Conservation (phyloP, 2,797 vertebrate species). For the Telmatherina bonti region DNA sequence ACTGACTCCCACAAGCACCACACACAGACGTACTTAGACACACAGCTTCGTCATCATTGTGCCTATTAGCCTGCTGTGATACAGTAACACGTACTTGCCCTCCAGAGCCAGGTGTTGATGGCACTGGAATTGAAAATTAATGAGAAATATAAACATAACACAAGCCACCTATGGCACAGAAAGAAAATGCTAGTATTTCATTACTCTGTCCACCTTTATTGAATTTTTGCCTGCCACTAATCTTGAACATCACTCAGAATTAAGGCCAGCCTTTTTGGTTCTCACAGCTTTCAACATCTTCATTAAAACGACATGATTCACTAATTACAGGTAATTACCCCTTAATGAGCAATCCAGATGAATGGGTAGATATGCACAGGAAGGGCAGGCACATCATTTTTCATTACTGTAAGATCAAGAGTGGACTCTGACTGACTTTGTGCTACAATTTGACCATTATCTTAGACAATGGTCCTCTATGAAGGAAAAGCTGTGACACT, state of each 20-base stretch:
- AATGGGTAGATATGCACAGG: conserved; percentile 73
- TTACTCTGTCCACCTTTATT: conserved; percentile 60
- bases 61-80: conserved; percentile 75
- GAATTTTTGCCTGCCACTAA: conserved; percentile 67
- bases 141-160: conserved; percentile 62
- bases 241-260: conserved; percentile 77
- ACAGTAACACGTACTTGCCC: conserved; percentile 74
- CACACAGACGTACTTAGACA: conserved; percentile 52
- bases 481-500: not conserved
- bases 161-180: conserved; percentile 29
- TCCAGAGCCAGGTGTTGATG: conserved; percentile 70
- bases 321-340: conserved; percentile 84
- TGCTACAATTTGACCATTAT: conserved; percentile 26
- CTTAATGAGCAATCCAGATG: conserved; percentile 77
- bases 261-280: conserved; percentile 71
- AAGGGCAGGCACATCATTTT: conserved; percentile 58
- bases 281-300: conserved; percentile 76
- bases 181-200: conserved; percentile 57
- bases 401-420: conserved; percentile 50
- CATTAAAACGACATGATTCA: conserved; percentile 82
- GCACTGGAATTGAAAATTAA: conserved; percentile 57
- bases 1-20: conserved; percentile 31
- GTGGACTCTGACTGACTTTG: conserved; percentile 31
- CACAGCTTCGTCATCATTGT: conserved; percentile 69
- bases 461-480: not conserved